Base-by-base conservation (phyloP, 1,140 invertebrate genomes). In the Parapsyche elsis region DNA sequence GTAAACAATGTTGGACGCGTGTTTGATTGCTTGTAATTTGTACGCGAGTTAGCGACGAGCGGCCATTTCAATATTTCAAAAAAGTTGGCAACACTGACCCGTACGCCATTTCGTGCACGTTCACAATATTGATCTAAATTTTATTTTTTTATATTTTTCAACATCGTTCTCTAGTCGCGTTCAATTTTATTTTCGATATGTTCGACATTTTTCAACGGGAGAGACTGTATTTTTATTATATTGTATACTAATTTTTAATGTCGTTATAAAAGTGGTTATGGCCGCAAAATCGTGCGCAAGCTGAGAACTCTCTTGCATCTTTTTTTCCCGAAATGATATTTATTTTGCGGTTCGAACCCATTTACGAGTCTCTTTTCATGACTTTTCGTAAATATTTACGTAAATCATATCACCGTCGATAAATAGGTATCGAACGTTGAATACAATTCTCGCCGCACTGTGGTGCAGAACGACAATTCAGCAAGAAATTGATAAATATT, bases 181-280 rank as follows among this genome's bases (percentile, higher is more conserved):
- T 5, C 49, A 12, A 53, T 53, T 12, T 14, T 5, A 16, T 53
- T 12, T 12, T 14, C 4, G 12, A 53, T 12, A 53, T 12, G 49
- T 53, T 53, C 12, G 16, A 53, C 10, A 53, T 53, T 12, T 1
- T 53, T 53, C 10, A 5, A 53, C 4, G 49, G 1, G 2, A 7
- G 30, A 7, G 30, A 38, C n/a, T n/a, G 30, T 38, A 38, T 38
- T 38, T 38, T 38, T 38, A 38, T 38, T 38, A 38, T 7, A 38
- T 38, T 1, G 7, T 38, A 7, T 23, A 26, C 21, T 19, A 12
- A 26, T 26, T 67, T 67, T 67, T 67, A n/a, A 67, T 67, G 64
- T 23, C 64, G 64, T 26, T 67, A 67, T 67, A 67, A 38, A 67
- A 67, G 64, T 67, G 64, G 64, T 67, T 67, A 67, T 26, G 64